Evolutionary conservation across 1,140 invertebrate genomes (phyloP).

Genomic region (Tenebrio molitor): DNA sequence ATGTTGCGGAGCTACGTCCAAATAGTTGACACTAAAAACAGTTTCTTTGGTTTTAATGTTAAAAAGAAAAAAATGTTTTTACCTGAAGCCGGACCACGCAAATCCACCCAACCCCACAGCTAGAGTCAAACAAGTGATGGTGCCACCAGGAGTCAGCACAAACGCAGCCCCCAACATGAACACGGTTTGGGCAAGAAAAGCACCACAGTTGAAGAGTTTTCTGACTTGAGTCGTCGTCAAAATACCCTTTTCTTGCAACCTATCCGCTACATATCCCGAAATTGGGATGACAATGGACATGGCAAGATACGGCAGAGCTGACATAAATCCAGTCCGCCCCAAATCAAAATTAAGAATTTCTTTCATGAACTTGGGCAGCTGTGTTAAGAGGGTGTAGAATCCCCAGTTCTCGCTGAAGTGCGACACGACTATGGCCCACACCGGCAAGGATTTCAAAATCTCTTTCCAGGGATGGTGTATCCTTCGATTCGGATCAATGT

Average conservation of each 20-base stretch:
- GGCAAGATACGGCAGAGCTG: conserved; percentile 87
- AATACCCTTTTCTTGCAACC: conserved; percentile 73
- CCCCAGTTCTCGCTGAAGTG: conserved; percentile 98
- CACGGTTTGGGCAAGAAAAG: conserved; percentile 84
- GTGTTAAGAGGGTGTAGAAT: conserved; percentile 92
- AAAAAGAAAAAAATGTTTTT: background rate
- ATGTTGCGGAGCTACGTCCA: conserved; percentile 88
- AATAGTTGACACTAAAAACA: conserved; percentile 82
- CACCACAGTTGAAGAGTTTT: conserved; percentile 82
- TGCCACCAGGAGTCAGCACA: conserved; percentile 73
- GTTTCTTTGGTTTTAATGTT: conserved; percentile 32
- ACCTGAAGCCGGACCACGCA: conserved; percentile 91
- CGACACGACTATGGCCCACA: conserved; percentile 91
- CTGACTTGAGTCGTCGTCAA: conserved; percentile 82
- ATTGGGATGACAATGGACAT: conserved; percentile 86
- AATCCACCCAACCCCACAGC: conserved; percentile 92
- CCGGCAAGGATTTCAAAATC: conserved; percentile 85
- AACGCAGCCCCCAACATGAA: conserved; percentile 88
- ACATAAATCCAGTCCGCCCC: conserved; percentile 82
- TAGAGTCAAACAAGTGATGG: conserved; percentile 83
- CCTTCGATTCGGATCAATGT: conserved; percentile 62
- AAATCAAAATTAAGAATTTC: conserved; percentile 76
- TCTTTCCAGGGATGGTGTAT: conserved; percentile 82
- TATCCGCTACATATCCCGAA: conserved; percentile 87
- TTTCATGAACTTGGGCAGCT: conserved; percentile 92